phyloP scores from a whole-genome alignment of 2,888 invertebrate genomes.

The Mayetiola destructor region DNA sequence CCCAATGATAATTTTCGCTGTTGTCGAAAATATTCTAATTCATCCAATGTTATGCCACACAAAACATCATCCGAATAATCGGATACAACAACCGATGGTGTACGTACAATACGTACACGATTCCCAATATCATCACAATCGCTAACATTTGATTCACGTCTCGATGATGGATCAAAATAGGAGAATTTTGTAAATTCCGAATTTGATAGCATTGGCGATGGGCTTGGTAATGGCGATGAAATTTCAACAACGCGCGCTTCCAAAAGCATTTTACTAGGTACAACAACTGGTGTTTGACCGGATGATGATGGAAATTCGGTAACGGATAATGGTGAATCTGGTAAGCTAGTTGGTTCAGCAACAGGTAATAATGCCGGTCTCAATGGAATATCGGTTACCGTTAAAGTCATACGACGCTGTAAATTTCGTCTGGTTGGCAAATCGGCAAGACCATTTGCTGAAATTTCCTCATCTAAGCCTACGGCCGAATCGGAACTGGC shows the following conservation, averaged over 20 bases:
- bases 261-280: constrained; percentile 38
- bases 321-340: constrained; percentile 26
- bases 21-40: constrained; percentile 43
- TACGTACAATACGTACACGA: constrained; percentile 51
- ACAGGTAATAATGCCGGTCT: constrained; percentile 31
- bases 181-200: not conserved
- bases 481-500: constrained; percentile 34
- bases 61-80: constrained; percentile 66
- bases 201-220: not conserved
- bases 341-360: constrained; percentile 31
- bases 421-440: not conserved
- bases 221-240: constrained; percentile 22
- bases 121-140: constrained; percentile 34
- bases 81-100: constrained; percentile 75
- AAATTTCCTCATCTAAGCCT: constrained; percentile 29
- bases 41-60: constrained; percentile 42
- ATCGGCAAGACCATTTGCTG: constrained; percentile 15
- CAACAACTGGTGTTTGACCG: constrained; percentile 19
- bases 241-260: constrained; percentile 42
- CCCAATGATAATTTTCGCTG: constrained; percentile 25
- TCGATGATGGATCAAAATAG: constrained; percentile 25
- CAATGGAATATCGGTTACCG: constrained; percentile 33
- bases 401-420: constrained; percentile 29
- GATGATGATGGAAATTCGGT: constrained; percentile 4
- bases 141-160: constrained; percentile 37